Evolutionary conservation across 2,797 vertebrate species (phyloP), one percentile per base, ranked within the genome.

Genomic region (Vespertilio murinus): DNA sequence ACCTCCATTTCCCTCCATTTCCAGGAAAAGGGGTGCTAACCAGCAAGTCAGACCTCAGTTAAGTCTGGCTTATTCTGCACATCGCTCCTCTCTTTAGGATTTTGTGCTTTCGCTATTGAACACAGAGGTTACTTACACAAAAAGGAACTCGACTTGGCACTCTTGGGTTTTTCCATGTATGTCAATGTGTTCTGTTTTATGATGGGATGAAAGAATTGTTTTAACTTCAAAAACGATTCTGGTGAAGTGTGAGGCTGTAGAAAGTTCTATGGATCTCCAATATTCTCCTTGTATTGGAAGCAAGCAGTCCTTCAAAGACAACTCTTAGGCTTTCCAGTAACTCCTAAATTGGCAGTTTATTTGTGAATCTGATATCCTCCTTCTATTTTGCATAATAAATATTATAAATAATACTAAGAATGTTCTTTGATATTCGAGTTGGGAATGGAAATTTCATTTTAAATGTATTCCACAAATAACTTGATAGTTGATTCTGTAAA

Each of bases 371-470:
- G 92, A 42, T 40, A 85, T 77, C 85, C 56, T 94, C 30, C 25
- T n/a, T 52, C 56, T 94, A 88, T 52, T 96, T 93, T 83, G 73
- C 94, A 96, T 91, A 97, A 95, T 93, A 95, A 95, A 88, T 92
- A 88, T 69, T 75, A 33, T 75, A 88, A 82, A 59, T 45, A 88
- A 93, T 93, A 93, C 84, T 93, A 95, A 96, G 92, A 74, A 93
- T 73, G 54, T 94, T 93, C 80, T 96, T 95, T 96, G 88, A 88
- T 97, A 69, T 67, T 88, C 78, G 75, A 77, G 67, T 77, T 86
- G 78, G 79, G 64, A 92, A 93, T 95, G 79, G 95, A 93, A 92
- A 92, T 97, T 95, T 96, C 79, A 95, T 97, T 95, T 96, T 90
- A 94, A 94, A 80, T 80, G 78, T 94, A 90, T 95, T 93, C 88